Percentiles rank a stretch among this genome's conserved stretches.
Conservation (phyloP, 2,797 vertebrate species). For the Sebastolobus alascanus region DNA sequence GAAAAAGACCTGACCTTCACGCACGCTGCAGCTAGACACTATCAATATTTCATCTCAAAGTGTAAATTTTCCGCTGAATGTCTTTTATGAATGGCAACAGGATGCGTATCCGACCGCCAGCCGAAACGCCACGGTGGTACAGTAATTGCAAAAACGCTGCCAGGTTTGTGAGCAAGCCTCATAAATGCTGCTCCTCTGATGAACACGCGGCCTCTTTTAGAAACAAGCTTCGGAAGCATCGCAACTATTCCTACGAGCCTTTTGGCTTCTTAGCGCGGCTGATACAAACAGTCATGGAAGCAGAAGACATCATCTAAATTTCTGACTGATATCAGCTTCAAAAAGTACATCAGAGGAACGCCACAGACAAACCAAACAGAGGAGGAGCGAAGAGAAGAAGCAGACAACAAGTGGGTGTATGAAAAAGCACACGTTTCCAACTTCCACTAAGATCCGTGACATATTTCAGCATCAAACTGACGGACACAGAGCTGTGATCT, state of each 20-base stretch:
- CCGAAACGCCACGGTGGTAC: conserved; percentile 12
- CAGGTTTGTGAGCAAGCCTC: conserved; percentile 37
- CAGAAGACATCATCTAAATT: conserved; percentile 33
- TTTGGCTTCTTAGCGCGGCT: conserved; percentile 11
- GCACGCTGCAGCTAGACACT: conserved; percentile 26
- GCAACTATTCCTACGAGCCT: conserved; percentile 24
- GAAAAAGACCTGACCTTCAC: conserved; percentile 75
- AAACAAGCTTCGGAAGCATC: conserved; percentile 39
- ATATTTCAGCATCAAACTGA: conserved; percentile 4
- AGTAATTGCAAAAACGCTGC: conserved; percentile 18
- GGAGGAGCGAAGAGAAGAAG: conserved; percentile 21
- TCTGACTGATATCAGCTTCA: conserved; percentile 53
- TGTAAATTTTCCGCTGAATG: conserved; percentile 27
- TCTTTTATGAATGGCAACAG: conserved; percentile 1
- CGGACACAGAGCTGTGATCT: background rate
- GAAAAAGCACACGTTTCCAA: background rate
- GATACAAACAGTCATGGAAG: conserved; percentile 18
- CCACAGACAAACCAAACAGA: conserved; percentile 6
- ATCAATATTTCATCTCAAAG: conserved; percentile 67
- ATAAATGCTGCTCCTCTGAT: conserved; percentile 39
- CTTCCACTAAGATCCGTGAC: conserved; percentile 9
- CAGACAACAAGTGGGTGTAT: conserved; percentile 19
- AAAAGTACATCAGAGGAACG: conserved; percentile 35
- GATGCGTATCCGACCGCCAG: background rate
- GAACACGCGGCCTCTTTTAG: conserved; percentile 25